Conservation (phyloP, 1,140 invertebrate species). For the Pteromalus puparum region DNA sequence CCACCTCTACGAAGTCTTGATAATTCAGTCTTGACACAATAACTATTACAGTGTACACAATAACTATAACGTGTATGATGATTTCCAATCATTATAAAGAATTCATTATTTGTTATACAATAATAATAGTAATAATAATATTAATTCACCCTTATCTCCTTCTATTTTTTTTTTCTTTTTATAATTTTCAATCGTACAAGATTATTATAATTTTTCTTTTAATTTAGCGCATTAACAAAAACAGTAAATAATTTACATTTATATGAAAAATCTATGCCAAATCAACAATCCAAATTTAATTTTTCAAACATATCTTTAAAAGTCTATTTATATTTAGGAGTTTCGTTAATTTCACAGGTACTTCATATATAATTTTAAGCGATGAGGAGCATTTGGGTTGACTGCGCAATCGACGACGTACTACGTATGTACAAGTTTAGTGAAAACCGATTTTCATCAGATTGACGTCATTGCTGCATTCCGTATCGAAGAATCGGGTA, state of each 20-base stretch:
- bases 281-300: conserved; percentile 47
- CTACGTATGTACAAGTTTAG: conserved; percentile 18
- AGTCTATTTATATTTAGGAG: conserved; percentile 15
- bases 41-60: conserved; percentile 70
- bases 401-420: conserved; percentile 26
- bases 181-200: conserved; percentile 47
- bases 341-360: conserved; percentile 47
- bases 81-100: conserved; percentile 58
- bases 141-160: conserved; percentile 55
- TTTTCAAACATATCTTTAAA: conserved; percentile 40
- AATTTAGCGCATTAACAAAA: conserved; percentile 52
- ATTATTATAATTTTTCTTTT: conserved; percentile 41
- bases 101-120: conserved; percentile 49
- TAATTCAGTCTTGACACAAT: conserved; percentile 73
- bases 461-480: conserved; percentile 2
- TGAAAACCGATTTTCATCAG: not conserved
- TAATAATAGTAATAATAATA: conserved; percentile 55
- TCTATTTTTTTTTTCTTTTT: conserved; percentile 49
- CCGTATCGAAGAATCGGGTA: not conserved
- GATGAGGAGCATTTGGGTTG: conserved; percentile 28
- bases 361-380: conserved; percentile 41
- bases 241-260: conserved; percentile 44
- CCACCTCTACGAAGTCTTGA: conserved; percentile 69
- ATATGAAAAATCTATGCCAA: conserved; percentile 48
- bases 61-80: conserved; percentile 67